Evolutionary conservation across 2,113 vertebrate species (phyloP), one percentile per base, ranked within the genome.

Genomic region (Carassius auratus): DNA sequence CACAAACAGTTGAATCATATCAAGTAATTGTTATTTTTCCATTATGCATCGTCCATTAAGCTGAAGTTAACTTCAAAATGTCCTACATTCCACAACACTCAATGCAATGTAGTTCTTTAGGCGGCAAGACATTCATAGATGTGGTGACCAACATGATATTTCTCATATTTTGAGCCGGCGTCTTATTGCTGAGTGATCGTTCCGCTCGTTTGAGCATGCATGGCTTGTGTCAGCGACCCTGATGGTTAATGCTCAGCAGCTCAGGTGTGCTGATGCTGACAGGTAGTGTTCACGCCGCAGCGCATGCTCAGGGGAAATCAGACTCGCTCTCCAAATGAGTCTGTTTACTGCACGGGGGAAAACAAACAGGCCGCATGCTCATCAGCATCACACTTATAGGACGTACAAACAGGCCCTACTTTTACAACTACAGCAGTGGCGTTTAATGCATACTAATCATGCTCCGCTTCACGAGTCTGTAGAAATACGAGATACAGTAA

Each of bases 181-280:
- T 66, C 36, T 57, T 57, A 19, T 57, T 80, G 88, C 85, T 86
- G 59, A 84, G 89, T 91, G 85, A 88, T 88, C 88, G 90, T 89
- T 86, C 87, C 83, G 38, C 78, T 84, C 90, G 81, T 86, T 90
- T 91, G 87, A 90, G 83, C 91, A 86, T 73, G 69, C 71, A 21
- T 8, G 76, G 87, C 15, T 77, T 12, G 89, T 89, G 92, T 93
- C 93, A 93, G 93, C 93, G 87, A 84, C 89, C 91, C 92, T 88
- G 83, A 79, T 45, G 48, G 86, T 64, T 88, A 86, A 88, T 84
- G 90, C 88, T 19, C 82, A 88, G 91, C 85, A 88, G 93, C 92
- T 93, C 94, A 95, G 95, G 93, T 94, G 94, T 91, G 92, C 91
- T 92, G 92, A 93, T 90, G 92, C 91, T 92, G 92, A 93, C 91